These are phyloP conservation scores for Dascyllus trimaculatus DNA, from an alignment of 2,113 vertebrate genomes.

Conservation along the genomic window DNA sequence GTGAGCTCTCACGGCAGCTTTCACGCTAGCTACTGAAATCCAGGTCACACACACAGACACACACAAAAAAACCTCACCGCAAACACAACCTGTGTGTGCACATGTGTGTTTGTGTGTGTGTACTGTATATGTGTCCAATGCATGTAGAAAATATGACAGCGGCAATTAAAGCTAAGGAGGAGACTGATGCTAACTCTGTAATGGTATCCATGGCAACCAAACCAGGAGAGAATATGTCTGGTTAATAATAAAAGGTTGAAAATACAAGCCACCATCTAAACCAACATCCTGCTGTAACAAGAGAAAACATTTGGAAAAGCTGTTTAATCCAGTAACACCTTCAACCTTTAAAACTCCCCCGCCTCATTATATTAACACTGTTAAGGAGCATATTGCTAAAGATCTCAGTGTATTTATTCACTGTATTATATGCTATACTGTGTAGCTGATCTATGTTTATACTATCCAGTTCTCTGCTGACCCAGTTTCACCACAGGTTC, in stretches of 20 bases:
- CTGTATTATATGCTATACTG: background rate
- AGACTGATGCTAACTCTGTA: background rate
- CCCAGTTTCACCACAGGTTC: conserved; percentile 39
- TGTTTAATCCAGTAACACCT: no score
- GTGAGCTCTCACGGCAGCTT: conserved; percentile 65
- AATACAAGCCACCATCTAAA: no score
- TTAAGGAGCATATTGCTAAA: no score
- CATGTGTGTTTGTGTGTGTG: background rate
- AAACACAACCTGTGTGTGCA: conserved; percentile 22
- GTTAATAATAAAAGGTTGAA: no score
- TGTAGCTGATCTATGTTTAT: conserved; percentile 19
- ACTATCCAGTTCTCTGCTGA: conserved; percentile 20
- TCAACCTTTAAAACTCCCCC: no score
- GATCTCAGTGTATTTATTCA: background rate
- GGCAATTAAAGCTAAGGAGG: background rate
- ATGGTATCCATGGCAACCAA: conserved; percentile 16
- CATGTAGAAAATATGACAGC: background rate
- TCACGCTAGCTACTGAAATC: conserved; percentile 70
- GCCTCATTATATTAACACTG: no score
- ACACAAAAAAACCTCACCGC: conserved; percentile 32
- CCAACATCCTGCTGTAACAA: no score
- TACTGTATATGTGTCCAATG: background rate
- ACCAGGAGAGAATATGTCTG: background rate
- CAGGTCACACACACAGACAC: conserved; percentile 61
- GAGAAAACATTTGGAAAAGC: no score